phyloP scores from a whole-genome alignment of 2,113 vertebrate genomes.

The Orientallactaga bullata region DNA sequence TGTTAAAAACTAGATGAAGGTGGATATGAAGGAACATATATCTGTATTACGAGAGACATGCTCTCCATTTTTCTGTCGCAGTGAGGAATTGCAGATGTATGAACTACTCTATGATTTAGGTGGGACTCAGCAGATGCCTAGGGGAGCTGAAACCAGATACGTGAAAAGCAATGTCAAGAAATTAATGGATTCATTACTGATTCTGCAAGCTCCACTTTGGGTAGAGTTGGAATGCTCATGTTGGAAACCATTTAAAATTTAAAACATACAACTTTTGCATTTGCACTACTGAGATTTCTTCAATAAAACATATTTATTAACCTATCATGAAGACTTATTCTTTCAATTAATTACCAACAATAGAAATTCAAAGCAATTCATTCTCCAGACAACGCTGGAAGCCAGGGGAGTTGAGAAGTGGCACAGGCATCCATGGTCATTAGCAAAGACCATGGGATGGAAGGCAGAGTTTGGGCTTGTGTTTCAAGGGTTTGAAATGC shows the following conservation, averaged over 20 bases:
- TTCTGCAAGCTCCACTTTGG: conserved; percentile 52
- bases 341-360: conserved; percentile 77
- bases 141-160: conserved; percentile 43
- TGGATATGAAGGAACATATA: background rate
- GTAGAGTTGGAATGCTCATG: conserved; percentile 56
- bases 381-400: conserved; percentile 55
- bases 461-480: background rate
- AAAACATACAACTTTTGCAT: conserved; percentile 74
- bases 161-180: conserved; percentile 56
- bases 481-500: background rate
- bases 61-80: background rate
- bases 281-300: conserved; percentile 71
- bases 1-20: background rate
- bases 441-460: background rate
- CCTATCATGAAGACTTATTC: conserved; percentile 75
- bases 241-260: conserved; percentile 72
- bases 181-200: conserved; percentile 72
- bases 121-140: conserved; percentile 15
- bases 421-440: background rate
- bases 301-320: conserved; percentile 80
- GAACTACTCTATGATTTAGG: conserved; percentile 58
- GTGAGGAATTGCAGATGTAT: background rate
- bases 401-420: conserved; percentile 1
- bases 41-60: background rate
- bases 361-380: conserved; percentile 73